A percentile compares a stretch with the other conserved stretches of the same genome.
These are phyloP conservation scores for Champsocephalus gunnari DNA, from an alignment of 2,797 vertebrate species.

Conservation along the genomic window DNA sequence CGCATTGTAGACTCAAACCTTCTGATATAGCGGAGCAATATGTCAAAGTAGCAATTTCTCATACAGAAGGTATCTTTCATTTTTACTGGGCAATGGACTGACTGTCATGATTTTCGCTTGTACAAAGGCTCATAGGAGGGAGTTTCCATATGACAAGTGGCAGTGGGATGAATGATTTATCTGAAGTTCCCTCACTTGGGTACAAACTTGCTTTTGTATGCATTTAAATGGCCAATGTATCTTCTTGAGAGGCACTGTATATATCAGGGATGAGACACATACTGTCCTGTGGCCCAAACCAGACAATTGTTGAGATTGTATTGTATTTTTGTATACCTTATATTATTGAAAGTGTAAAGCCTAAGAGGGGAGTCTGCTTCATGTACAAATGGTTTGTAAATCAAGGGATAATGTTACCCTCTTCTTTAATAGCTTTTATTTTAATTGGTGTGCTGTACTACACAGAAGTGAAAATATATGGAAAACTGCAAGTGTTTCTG, in stretches of 20 bases:
- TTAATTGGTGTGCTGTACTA: too few species aligned
- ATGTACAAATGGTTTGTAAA: too few species aligned
- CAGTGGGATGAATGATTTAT: slow-evolving; percentile 16
- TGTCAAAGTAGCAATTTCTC: slow-evolving; percentile 14
- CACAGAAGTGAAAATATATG: too few species aligned
- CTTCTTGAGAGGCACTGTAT: not conserved
- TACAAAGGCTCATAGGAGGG: slow-evolving; percentile 8
- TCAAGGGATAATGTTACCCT: too few species aligned
- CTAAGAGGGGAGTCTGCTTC: too few species aligned
- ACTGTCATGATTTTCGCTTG: slow-evolving; percentile 19
- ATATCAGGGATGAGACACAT: too few species aligned
- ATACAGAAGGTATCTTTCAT: slow-evolving; percentile 13
- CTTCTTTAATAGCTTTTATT: too few species aligned
- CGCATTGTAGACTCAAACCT: not conserved
- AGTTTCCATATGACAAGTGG: slow-evolving; percentile 6
- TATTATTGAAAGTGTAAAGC: too few species aligned
- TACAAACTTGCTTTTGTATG: slow-evolving; percentile 23
- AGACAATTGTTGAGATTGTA: too few species aligned
- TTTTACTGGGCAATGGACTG: not conserved
- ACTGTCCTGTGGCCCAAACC: too few species aligned
- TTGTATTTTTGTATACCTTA: too few species aligned
- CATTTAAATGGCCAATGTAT: slow-evolving; percentile 26
- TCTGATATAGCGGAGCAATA: not conserved
- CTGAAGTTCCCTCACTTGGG: slow-evolving; percentile 15
- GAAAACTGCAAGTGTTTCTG: too few species aligned